Evolutionary conservation across 2,888 invertebrate species (phyloP), one percentile per base, ranked within the genome.

Genomic region (Xestia rhomboidea): DNA sequence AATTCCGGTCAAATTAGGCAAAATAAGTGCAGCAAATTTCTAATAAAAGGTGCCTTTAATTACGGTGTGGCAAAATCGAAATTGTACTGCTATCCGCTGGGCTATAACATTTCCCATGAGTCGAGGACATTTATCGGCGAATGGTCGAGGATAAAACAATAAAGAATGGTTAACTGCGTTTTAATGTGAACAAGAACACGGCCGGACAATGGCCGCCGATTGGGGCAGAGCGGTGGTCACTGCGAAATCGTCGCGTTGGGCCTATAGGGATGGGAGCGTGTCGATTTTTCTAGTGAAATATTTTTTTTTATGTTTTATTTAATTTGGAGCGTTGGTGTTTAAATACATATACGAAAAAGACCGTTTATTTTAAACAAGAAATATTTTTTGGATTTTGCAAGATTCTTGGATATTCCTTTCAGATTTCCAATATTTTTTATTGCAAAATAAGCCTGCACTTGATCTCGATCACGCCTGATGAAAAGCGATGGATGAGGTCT

Each of bases 141-240:
- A 90, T 91, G 90, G 91, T 90, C 91, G 93, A 92, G 94, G 94
- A 95, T 96, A 94, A 96, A 96, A 96, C 96, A 96, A 96, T 96
- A 96, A 96, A 96, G 96, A 96, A 96, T 95, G 95, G 94, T 95
- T 96, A 96, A 96, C 95, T 94, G 96, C 94, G 93, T 95, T 96
- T 96, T 96, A 96, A 96, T 96, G 96, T 93, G 96, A 95, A 95
- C 95, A 96, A 95, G 96, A 94, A 95, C 96, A 95, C 93, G 91
- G 92, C 87, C 87, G 95, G 94, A 96, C 95, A 96, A 96, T 96
- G 93, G 95, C 92, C 89, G 90, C 85, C 93, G 94, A 94, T 94
- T 95, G 95, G 95, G 95, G 95, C 92, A 78, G 91, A 87, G 89
- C 92, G 88, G 93, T 94, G 95, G 95, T 96, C 95, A 95, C 91